Base-by-base conservation (phyloP, 2,797 vertebrate genomes). In the Netta rufina region DNA sequence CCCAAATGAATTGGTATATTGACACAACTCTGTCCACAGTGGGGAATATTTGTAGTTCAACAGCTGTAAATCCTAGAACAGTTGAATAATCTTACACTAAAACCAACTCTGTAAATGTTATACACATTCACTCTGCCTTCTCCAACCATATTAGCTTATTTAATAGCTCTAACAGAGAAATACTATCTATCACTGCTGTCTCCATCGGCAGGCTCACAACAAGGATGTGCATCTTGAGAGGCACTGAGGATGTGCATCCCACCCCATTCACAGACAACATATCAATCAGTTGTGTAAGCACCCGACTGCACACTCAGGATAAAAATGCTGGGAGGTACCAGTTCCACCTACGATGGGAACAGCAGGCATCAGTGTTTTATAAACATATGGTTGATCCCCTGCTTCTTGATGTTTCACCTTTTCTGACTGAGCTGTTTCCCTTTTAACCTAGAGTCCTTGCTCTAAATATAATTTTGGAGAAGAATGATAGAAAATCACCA, bases 1-100 rank as follows among this genome's bases (percentile, higher is more conserved):
- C 93, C 89, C 96, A 96, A 97, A 97, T 97, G 96, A 96, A 97
- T 97, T 83, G 85, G 90, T 94, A 43, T 97, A 97, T 97, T 97
- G 96, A 97, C 96, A 97, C 73, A 97, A 83, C 84, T 96, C 76
- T 92, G 93, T 92, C 94, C 88, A 82, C 96, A 94, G 93, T 85
- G 87, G 94, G 94, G 94, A 96, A 93, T 97, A 95, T 96, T 97
- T 97, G 95, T 96, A 96, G 94, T 96, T 97, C 84, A 91, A 88
- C 56, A 87, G 88, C 84, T 89, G 87, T 39, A 84, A 82, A 84
- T 97, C 91, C 93, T 61, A 27, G 78, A 96, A 91, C 41, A 91
- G 87, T 94, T 90, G 90, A 94, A 76, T 65, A 92, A 85, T 95
- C 77, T 93, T 92, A 75, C 6, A 41, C 76, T 96, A 88, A 96